Evolutionary conservation across 2,797 vertebrate species (phyloP).

Genomic region (Sebastes glaucus): DNA sequence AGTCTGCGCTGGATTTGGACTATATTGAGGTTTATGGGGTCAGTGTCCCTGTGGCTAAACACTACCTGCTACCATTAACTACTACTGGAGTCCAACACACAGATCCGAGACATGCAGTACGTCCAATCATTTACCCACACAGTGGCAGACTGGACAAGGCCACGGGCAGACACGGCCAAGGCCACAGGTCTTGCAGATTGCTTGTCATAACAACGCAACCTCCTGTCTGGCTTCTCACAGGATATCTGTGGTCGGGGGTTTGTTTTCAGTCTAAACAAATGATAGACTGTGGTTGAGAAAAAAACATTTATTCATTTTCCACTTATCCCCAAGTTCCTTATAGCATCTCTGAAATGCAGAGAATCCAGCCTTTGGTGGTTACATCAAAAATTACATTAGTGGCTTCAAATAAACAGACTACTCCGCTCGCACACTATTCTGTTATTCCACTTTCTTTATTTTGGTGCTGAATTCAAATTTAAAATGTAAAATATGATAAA

Average conservation of each 20-base stretch:
- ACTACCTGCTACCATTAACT: conserved; percentile 55
- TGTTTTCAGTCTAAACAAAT: conserved; percentile 24
- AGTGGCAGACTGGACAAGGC: conserved; percentile 59
- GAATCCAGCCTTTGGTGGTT: background rate
- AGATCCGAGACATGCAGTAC: background rate
- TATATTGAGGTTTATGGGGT: conserved; percentile 54
- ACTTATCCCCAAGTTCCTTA: background rate
- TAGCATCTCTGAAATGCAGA: background rate
- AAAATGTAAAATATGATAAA: background rate
- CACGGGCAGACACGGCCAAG: conserved; percentile 38
- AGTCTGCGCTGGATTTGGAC: conserved; percentile 26
- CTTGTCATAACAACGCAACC: conserved; percentile 59
- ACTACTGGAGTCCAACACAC: conserved; percentile 3
- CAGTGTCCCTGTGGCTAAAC: conserved; percentile 35
- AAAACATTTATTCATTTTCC: conserved; percentile 1
- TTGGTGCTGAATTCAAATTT: background rate
- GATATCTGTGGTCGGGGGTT: conserved; percentile 36
- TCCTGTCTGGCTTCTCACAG: conserved; percentile 55
- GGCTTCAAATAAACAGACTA: background rate
- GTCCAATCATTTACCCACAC: conserved; percentile 26
- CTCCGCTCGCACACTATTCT: background rate
- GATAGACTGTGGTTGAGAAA: background rate
- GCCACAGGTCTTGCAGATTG: conserved; percentile 50
- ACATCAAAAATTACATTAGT: background rate
- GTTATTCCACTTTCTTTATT: background rate